A percentile compares a stretch with the other conserved stretches of the same genome.
Conservation (phyloP, 1,140 invertebrate species). For the Cotesia vestalis region DNA sequence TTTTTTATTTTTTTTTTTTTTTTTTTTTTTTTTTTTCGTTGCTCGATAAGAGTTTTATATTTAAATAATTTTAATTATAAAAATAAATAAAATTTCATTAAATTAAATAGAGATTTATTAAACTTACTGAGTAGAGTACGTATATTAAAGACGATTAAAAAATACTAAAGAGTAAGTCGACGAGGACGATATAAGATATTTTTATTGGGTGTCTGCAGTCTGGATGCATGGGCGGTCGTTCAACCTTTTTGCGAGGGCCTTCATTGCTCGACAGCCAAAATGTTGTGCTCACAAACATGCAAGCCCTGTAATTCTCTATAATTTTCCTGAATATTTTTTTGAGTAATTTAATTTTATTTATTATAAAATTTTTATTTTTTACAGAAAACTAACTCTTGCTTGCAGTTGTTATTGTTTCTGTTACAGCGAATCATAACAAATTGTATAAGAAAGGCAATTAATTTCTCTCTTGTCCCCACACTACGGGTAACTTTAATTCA, state of each 20-base stretch:
- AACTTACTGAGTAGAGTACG: slow-evolving; percentile 31
- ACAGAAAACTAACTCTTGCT: too few relatives aligned
- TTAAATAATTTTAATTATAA: slow-evolving; percentile 10
- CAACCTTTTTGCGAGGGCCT: slow-evolving; percentile 44
- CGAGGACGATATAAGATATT: slow-evolving; percentile 50
- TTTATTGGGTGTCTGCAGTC: slow-evolving; percentile 60
- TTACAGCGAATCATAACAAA: too few relatives aligned
- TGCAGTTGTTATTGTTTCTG: too few relatives aligned
- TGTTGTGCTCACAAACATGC: slow-evolving; percentile 1
- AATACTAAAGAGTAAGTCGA: slow-evolving; percentile 38
- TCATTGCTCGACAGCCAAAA: slow-evolving; percentile 22
- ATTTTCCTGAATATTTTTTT: slow-evolving; percentile 18
- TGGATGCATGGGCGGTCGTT: slow-evolving; percentile 57
- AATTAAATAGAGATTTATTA: slow-evolving; percentile 30
- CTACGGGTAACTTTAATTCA: too few relatives aligned
- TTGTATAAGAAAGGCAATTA: too few relatives aligned
- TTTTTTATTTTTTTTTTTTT: too few relatives aligned
- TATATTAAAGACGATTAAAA: neutral
- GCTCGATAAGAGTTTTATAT: slow-evolving; percentile 4
- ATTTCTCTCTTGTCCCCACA: too few relatives aligned
- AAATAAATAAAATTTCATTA: neutral
- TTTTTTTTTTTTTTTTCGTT: neutral
- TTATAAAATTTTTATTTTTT: too few relatives aligned
- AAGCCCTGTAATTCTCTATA: slow-evolving; percentile 36
- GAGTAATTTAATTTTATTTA: too few relatives aligned